phyloP scores from a whole-genome alignment of 1,140 invertebrate genomes.

The Panagrolaimus sp. region DNA sequence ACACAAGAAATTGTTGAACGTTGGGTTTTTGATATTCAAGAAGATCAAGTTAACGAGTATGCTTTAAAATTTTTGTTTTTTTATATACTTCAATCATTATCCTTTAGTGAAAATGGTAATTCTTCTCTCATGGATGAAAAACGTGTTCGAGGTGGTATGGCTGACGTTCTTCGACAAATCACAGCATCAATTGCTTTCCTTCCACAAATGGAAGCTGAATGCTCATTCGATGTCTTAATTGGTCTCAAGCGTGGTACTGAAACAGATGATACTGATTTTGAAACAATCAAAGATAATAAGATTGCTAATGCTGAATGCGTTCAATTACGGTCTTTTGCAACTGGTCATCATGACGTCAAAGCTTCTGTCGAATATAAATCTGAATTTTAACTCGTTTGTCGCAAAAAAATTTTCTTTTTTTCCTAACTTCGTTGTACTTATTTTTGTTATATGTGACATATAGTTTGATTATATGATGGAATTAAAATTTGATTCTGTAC shows the following conservation, averaged over 20 bases:
- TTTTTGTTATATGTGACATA: too few species aligned
- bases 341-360: constrained; percentile 71
- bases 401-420: too few species aligned
- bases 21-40: constrained; percentile 83
- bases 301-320: constrained; percentile 86
- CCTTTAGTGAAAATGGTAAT: constrained; percentile 43
- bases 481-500: too few species aligned
- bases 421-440: too few species aligned
- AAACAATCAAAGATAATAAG: constrained; percentile 66
- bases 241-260: constrained; percentile 62
- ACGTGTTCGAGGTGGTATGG: constrained; percentile 83
- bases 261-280: neutral
- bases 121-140: constrained; percentile 67
- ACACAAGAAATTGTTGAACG: constrained; percentile 84
- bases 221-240: constrained; percentile 62
- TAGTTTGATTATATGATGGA: too few species aligned
- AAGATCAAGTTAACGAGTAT: constrained; percentile 58
- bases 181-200: constrained; percentile 66
- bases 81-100: neutral
- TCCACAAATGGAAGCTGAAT: constrained; percentile 65
- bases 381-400: neutral
- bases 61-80: neutral
- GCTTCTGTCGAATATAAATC: constrained; percentile 63
- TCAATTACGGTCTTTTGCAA: constrained; percentile 79
- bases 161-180: constrained; percentile 75